These are phyloP conservation scores for Bugula neritina DNA, from an alignment of 2,888 invertebrate genomes.

Conservation along the genomic window DNA sequence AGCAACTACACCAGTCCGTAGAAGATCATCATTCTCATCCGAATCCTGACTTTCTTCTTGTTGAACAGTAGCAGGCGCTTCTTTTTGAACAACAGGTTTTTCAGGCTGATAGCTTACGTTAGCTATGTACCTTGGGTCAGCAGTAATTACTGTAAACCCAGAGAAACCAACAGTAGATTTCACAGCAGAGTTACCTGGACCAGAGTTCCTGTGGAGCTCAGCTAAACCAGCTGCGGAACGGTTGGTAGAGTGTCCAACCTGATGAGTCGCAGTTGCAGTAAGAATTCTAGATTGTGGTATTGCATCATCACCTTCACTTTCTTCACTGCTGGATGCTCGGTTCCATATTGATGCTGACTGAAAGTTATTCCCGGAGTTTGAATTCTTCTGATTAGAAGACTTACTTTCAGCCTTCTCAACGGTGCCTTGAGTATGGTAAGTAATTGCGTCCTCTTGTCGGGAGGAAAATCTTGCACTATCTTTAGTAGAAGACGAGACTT, in stretches of 20 bases:
- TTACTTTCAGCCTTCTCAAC: neutral
- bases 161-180: too few relatives aligned
- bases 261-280: neutral
- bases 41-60: neutral
- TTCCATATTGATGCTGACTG: slow-evolving; percentile 1
- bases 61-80: neutral
- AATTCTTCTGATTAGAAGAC: neutral
- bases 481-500: neutral
- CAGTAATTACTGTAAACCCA: neutral
- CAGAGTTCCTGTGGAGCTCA: neutral
- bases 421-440: neutral
- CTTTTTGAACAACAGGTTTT: neutral
- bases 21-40: neutral
- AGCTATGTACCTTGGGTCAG: neutral
- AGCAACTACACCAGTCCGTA: slow-evolving; percentile 1
- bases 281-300: neutral
- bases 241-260: too few relatives aligned
- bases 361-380: neutral
- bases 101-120: neutral
- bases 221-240: too few relatives aligned
- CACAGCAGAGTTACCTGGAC: neutral
- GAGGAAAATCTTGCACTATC: neutral
- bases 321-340: neutral
- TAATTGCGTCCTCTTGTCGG: neutral
- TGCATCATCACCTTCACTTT: neutral